phyloP scores from a whole-genome alignment of 2,797 vertebrate species.

The Cynopterus sphinx region DNA sequence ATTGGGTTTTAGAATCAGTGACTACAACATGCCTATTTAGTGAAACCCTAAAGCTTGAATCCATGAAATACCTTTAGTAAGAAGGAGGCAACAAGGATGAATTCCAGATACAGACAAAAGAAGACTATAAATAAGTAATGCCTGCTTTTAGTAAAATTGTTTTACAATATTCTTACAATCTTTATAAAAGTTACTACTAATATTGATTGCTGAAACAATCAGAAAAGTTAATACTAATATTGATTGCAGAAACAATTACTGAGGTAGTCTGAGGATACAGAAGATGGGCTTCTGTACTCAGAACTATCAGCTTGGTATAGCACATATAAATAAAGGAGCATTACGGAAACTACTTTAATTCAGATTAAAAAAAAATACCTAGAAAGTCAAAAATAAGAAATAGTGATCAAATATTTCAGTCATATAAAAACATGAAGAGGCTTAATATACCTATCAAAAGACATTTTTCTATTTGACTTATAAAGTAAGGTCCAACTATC shows the following conservation, averaged over 20 bases:
- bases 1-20: not conserved
- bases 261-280: not conserved
- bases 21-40: not conserved
- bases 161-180: not conserved
- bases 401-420: not conserved
- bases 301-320: not conserved
- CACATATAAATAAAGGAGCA: not conserved
- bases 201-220: no score
- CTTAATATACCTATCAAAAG: not conserved
- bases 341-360: not conserved
- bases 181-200: not conserved
- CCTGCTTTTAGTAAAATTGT: not conserved
- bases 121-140: not conserved
- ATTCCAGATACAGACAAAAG: not conserved
- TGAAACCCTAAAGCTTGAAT: not conserved
- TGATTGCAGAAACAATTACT: not conserved
- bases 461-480: not conserved
- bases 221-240: not conserved
- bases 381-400: not conserved
- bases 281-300: not conserved
- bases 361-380: not conserved
- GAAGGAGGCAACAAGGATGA: not conserved
- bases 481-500: not conserved
- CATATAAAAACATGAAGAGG: not conserved
- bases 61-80: not conserved